Conservation (phyloP, 2,888 invertebrate species). For the Rhimphoctona megacephalus region DNA sequence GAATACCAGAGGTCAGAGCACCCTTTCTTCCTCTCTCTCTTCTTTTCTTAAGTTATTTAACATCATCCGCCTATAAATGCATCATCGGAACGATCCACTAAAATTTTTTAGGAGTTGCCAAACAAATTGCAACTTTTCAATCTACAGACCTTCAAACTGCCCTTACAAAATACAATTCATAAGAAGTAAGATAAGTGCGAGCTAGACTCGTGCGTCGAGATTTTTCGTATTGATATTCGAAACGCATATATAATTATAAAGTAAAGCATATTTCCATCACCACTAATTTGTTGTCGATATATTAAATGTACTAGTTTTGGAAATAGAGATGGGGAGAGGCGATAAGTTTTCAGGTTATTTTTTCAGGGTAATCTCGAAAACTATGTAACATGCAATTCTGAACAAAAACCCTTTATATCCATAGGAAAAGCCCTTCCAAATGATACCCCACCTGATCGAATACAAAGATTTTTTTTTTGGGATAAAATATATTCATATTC, state of each 20-base stretch:
- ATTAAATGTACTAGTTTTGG: not conserved
- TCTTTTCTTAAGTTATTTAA: not conserved
- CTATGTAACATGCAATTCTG: too few species aligned
- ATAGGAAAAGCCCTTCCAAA: too few species aligned
- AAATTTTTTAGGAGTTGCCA: constrained; percentile 59
- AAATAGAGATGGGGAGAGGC: not conserved
- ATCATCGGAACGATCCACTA: constrained; percentile 22
- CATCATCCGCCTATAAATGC: constrained; percentile 13
- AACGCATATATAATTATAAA: not conserved
- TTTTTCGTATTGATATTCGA: not conserved
- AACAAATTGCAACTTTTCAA: constrained; percentile 62
- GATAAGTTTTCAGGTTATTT: too few species aligned
- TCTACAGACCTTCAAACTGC: constrained; percentile 29
- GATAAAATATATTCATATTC: too few species aligned
- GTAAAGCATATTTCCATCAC: not conserved
- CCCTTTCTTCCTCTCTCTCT: not conserved
- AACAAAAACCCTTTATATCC: too few species aligned
- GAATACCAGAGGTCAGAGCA: constrained; percentile 6
- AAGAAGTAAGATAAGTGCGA: not conserved
- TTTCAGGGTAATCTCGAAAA: too few species aligned
- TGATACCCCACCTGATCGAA: too few species aligned
- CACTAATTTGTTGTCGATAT: not conserved
- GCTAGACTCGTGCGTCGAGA: not conserved
- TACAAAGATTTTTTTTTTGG: too few species aligned
- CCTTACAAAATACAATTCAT: not conserved